phyloP scores from a whole-genome alignment of 2,888 invertebrate genomes.

The Agrochola litura region DNA sequence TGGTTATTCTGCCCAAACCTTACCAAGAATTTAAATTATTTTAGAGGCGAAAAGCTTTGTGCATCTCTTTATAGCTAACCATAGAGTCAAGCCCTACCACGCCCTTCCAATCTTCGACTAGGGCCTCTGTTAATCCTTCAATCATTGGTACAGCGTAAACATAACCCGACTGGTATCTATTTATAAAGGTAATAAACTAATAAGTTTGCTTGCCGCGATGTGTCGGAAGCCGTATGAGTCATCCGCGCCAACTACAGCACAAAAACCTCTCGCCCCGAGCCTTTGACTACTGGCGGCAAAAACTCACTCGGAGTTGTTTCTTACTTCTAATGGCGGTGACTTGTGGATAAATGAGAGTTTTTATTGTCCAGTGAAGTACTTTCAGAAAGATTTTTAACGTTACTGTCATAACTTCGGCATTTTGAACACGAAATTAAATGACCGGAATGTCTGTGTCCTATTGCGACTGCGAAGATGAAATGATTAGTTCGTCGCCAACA shows the following conservation, averaged over 20 bases:
- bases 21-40: background rate
- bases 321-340: slow-evolving; percentile 30
- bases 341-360: slow-evolving; percentile 34
- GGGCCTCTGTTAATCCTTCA: slow-evolving; percentile 3
- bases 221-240: slow-evolving; percentile 57
- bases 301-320: slow-evolving; percentile 39
- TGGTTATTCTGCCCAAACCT: background rate
- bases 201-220: slow-evolving; percentile 52
- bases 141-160: slow-evolving; percentile 16
- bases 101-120: background rate
- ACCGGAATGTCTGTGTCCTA: background rate
- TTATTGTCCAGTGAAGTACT: slow-evolving; percentile 22
- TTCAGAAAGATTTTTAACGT: slow-evolving; percentile 2
- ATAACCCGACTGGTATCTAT: slow-evolving; percentile 40
- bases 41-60: too few relatives aligned
- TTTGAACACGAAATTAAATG: background rate
- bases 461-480: background rate
- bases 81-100: background rate
- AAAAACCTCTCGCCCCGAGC: slow-evolving; percentile 42
- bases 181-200: slow-evolving; percentile 57
- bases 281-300: slow-evolving; percentile 46
- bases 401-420: slow-evolving; percentile 2
- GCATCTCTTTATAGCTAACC: background rate
- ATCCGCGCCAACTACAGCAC: slow-evolving; percentile 10
- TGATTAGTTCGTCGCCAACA: too few relatives aligned